Conservation (phyloP, 2,113 vertebrate species). For the Aspidoscelis tigris region DNA sequence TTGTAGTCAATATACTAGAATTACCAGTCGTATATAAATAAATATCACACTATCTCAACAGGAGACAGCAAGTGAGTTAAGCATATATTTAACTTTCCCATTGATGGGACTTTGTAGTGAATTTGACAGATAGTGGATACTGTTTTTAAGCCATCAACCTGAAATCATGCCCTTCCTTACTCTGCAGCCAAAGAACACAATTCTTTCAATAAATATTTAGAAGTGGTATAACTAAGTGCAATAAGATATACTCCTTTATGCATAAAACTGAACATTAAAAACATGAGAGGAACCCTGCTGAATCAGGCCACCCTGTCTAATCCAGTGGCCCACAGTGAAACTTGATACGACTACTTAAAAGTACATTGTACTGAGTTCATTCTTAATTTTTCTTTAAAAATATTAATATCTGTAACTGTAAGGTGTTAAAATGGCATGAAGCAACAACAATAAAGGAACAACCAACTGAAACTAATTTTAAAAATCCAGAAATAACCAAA, state of each 20-base stretch:
- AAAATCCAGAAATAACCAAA: too few relatives aligned
- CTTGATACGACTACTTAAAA: not conserved
- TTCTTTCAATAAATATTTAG: not conserved
- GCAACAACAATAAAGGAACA: too few relatives aligned
- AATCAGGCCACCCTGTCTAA: too few relatives aligned
- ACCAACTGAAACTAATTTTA: too few relatives aligned
- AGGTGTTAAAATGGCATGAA: too few relatives aligned
- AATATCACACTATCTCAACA: constrained; percentile 7
- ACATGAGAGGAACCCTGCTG: not conserved
- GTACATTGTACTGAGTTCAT: too few relatives aligned
- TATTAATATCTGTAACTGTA: too few relatives aligned
- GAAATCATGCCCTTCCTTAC: not conserved
- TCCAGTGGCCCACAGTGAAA: not conserved
- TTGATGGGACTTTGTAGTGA: not conserved
- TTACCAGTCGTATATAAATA: constrained; percentile 23
- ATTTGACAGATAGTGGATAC: too few relatives aligned
- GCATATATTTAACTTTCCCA: not conserved
- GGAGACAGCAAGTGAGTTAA: not conserved
- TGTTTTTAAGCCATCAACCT: not conserved
- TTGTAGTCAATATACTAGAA: constrained; percentile 5
- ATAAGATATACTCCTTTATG: not conserved
- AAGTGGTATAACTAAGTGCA: not conserved
- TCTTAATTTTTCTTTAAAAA: too few relatives aligned
- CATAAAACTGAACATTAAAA: not conserved
- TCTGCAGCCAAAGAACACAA: not conserved